These are phyloP conservation scores for Merluccius polli DNA, from an alignment of 2,797 vertebrate species.

Conservation along the genomic window DNA sequence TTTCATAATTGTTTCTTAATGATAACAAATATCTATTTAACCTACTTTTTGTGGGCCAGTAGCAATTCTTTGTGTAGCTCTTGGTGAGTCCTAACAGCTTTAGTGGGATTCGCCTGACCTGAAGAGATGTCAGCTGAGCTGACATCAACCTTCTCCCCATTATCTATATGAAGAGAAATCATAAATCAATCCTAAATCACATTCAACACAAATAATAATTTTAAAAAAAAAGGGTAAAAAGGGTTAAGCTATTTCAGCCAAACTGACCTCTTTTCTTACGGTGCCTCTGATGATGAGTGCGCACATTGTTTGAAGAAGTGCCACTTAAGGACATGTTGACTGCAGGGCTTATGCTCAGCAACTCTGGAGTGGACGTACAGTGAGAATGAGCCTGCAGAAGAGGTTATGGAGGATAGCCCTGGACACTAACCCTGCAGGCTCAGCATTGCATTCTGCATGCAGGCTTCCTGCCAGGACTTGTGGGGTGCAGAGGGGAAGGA, in stretches of 20 bases:
- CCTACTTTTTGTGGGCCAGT: conserved; percentile 72
- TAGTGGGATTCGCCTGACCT: conserved; percentile 43
- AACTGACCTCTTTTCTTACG: neutral
- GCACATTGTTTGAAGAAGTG: neutral
- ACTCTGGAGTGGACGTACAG: neutral
- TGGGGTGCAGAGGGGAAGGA: conserved; percentile 25
- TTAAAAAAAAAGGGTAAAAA: too few species aligned
- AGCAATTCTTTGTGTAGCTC: conserved; percentile 74
- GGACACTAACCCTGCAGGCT: conserved; percentile 47
- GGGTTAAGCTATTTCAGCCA: neutral
- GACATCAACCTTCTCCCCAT: conserved; percentile 32
- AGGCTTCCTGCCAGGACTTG: conserved; percentile 34
- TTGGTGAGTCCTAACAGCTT: conserved; percentile 66
- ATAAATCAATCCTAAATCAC: neutral
- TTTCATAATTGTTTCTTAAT: too few species aligned
- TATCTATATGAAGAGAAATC: conserved; percentile 48
- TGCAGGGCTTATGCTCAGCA: neutral
- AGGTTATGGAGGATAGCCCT: conserved; percentile 41
- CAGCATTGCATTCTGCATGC: conserved; percentile 56
- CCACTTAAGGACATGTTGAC: neutral
- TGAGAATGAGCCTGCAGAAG: neutral
- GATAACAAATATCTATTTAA: neutral
- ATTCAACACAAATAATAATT: neutral
- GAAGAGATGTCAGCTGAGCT: conserved; percentile 27
- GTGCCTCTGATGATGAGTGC: neutral